Evolutionary conservation across 2,888 invertebrate species (phyloP).

Genomic region (Diogma glabrata): DNA sequence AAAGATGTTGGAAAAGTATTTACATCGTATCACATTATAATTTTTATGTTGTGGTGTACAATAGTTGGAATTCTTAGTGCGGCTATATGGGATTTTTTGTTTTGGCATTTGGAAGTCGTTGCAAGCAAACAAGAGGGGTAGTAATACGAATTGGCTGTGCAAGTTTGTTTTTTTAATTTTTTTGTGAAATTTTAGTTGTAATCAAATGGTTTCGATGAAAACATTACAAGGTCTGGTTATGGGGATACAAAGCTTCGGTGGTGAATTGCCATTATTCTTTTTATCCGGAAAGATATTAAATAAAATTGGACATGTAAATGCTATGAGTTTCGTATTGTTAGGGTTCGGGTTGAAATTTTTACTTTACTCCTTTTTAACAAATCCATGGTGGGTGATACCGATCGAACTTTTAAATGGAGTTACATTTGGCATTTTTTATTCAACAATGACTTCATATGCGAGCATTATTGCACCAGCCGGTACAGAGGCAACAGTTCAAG

Average conservation of each 20-base stretch:
- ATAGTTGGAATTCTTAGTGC: constrained; percentile 75
- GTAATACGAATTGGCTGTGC: too few relatives aligned
- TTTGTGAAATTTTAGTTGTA: constrained; percentile 26
- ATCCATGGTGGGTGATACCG: constrained; percentile 76
- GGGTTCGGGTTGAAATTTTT: constrained; percentile 71
- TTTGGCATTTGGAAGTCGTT: constrained; percentile 72
- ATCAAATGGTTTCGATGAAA: constrained; percentile 47
- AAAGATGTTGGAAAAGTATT: constrained; percentile 57
- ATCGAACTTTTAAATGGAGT: constrained; percentile 80
- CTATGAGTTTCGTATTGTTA: constrained; percentile 71
- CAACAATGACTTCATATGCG: constrained; percentile 81
- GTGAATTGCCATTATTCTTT: constrained; percentile 81
- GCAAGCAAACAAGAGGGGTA: constrained; percentile 34
- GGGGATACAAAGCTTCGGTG: constrained; percentile 69
- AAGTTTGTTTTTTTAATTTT: background rate
- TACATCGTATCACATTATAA: constrained; percentile 50
- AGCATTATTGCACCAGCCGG: constrained; percentile 72
- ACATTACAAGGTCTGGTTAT: constrained; percentile 62
- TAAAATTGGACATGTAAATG: constrained; percentile 67
- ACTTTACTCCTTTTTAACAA: constrained; percentile 63
- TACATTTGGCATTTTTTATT: constrained; percentile 78
- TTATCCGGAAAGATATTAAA: constrained; percentile 65
- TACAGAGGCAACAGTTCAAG: constrained; percentile 78
- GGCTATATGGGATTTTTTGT: constrained; percentile 76
- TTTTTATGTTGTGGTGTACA: constrained; percentile 71